Percentiles rank a stretch among this genome's conserved stretches.
phyloP scores from a whole-genome alignment of 2,888 invertebrate species.

The Dermolepida albohirtum region DNA sequence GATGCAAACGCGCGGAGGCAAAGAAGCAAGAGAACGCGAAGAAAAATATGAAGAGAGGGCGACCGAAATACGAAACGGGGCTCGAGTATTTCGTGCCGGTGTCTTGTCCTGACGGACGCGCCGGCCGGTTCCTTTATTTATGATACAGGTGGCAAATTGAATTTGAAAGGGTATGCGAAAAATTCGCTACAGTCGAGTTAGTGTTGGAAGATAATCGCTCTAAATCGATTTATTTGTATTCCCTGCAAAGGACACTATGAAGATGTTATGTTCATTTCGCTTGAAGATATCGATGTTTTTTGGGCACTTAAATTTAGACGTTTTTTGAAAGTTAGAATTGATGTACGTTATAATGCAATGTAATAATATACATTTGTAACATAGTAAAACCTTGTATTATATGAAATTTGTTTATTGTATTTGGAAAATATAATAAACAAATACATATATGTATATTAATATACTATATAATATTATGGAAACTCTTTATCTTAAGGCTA shows the following conservation, averaged over 20 bases:
- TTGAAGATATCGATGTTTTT: slow-evolving; percentile 2
- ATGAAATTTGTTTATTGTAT: no score
- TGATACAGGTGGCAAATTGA: slow-evolving; percentile 49
- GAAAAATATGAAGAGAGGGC: slow-evolving; percentile 23
- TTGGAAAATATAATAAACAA: no score
- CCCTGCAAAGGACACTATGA: slow-evolving; percentile 4
- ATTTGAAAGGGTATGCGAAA: slow-evolving; percentile 39
- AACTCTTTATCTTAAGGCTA: no score
- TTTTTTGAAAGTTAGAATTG: no score
- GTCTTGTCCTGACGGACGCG: slow-evolving; percentile 40
- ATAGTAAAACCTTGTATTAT: no score
- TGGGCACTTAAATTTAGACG: no score
- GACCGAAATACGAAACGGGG: slow-evolving; percentile 53
- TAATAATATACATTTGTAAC: no score
- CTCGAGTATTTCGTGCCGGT: slow-evolving; percentile 55
- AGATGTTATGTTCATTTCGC: slow-evolving; percentile 15
- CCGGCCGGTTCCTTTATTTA: slow-evolving; percentile 48
- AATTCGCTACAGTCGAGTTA: slow-evolving; percentile 20
- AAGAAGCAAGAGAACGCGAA: background rate
- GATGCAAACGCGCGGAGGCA: slow-evolving; percentile 52
- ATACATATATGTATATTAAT: no score
- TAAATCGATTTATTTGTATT: slow-evolving; percentile 33
- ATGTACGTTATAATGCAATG: no score
- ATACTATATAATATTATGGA: no score
- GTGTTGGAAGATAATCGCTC: slow-evolving; percentile 20